These are phyloP conservation scores for Luehdorfia chinensis DNA, from an alignment of 1,140 invertebrate genomes.

Conservation along the genomic window DNA sequence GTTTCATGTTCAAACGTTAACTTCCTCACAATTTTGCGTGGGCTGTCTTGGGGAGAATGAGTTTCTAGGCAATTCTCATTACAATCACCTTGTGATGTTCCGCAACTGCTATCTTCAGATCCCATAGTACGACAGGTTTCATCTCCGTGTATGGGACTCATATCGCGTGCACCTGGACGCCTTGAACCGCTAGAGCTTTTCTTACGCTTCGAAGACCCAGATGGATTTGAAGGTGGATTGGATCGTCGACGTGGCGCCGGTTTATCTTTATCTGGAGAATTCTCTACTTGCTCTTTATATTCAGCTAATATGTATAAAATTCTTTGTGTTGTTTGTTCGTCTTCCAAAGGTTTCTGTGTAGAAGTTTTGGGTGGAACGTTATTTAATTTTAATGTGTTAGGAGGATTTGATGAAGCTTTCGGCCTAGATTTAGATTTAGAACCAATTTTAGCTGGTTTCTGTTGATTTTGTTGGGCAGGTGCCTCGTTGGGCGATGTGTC, in stretches of 20 bases:
- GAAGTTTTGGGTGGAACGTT: conserved; percentile 82
- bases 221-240: conserved; percentile 85
- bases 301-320: conserved; percentile 89
- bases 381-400: conserved; percentile 80
- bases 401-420: conserved; percentile 76
- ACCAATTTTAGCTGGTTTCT: conserved; percentile 62
- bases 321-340: conserved; percentile 88
- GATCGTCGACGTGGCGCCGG: conserved; percentile 85
- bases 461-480: conserved; percentile 34
- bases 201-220: conserved; percentile 84
- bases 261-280: conserved; percentile 90
- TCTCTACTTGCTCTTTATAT: conserved; percentile 87
- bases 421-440: conserved; percentile 76
- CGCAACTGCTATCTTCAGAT: conserved; percentile 84
- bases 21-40: conserved; percentile 66
- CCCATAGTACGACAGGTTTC: conserved; percentile 82
- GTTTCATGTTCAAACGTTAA: conserved; percentile 65
- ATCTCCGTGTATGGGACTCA: conserved; percentile 80
- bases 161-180: conserved; percentile 73
- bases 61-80: conserved; percentile 64
- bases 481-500: conserved; percentile 71
- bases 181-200: conserved; percentile 80
- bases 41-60: conserved; percentile 73
- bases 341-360: conserved; percentile 87
- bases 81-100: conserved; percentile 78